Conservation (phyloP, 2,113 vertebrate species). For the Rhea pennata region DNA sequence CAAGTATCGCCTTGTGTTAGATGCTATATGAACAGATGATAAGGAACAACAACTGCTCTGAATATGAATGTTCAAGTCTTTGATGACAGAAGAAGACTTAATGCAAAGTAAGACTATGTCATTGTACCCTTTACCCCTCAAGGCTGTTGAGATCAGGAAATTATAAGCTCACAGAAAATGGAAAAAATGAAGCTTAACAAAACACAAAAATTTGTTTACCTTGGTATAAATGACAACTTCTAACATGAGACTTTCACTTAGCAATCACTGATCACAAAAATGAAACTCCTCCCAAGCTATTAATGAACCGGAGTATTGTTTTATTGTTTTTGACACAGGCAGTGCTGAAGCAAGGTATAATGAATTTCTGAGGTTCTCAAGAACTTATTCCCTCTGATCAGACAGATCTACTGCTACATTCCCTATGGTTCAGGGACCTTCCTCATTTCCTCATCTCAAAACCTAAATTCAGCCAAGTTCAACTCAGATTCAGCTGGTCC, state of each 20-base stretch:
- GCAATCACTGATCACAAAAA: not conserved
- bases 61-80: not conserved
- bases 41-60: not conserved
- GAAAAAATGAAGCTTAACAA: not conserved
- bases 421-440: not conserved
- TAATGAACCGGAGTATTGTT: not conserved
- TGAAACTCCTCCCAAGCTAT: accelerated
- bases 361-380: not conserved
- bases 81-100: not conserved
- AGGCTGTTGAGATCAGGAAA: not conserved
- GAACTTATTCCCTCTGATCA: not conserved
- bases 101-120: not conserved
- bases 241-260: not conserved
- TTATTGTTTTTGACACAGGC: not conserved
- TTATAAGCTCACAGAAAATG: not conserved
- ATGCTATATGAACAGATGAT: not conserved
- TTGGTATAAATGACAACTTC: not conserved
- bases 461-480: not conserved
- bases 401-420: not conserved
- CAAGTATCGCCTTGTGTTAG: not conserved
- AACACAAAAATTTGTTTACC: not conserved
- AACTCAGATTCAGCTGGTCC: not conserved
- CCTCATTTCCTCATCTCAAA: not conserved
- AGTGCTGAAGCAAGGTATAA: not conserved
- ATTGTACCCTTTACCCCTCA: not conserved